Evolutionary conservation across 2,797 vertebrate genomes (phyloP), one percentile per base, ranked within the genome.

Genomic region (Anableps anableps): DNA sequence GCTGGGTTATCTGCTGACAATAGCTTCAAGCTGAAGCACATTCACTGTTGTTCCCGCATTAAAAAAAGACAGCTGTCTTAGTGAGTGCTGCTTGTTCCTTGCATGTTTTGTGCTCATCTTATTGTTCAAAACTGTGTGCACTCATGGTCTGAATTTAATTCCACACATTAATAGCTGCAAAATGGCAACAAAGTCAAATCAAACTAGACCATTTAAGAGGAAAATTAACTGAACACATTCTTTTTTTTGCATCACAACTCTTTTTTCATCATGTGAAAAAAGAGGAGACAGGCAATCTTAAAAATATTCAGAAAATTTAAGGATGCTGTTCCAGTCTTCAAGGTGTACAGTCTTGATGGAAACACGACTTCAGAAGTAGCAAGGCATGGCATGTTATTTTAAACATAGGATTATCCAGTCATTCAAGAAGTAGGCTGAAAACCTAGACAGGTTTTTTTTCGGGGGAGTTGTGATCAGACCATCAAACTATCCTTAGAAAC

Each of bases 401-500:
- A 72, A 79, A 88, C 43, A 80, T 29, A 55, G 1, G 23, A 4
- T 71, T 31, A 83, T 73, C 79, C 58, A 55, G 26, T 5, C 16
- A 23, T 41, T 29, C 23, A 77, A 29, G 51, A 53, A 76, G 53
- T 0, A 50, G 75, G 71, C 47, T n/a, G 19, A 45, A 78, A 66
- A 64, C 62, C 29, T 72, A 66, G 76, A 58, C 31, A 21, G 13
- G 62, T 23, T 31, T 62, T n/a, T 62, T 43, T 45, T 70, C 26
- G 2, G 55, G 26, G 7, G 23, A 55, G 75, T 55, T 82, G 72
- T 60, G 74, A 88, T 88, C 85, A 86, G 62, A 84, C 55, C 83
- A 89, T 91, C 84, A 84, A 84, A 86, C 84, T 79, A 0, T 62
- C 68, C 73, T 78, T 70, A 50, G 80, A 86, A 89, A 82, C 34